These are phyloP conservation scores for Ctenomys sociabilis DNA, from an alignment of 2,113 vertebrate species.

Conservation along the genomic window DNA sequence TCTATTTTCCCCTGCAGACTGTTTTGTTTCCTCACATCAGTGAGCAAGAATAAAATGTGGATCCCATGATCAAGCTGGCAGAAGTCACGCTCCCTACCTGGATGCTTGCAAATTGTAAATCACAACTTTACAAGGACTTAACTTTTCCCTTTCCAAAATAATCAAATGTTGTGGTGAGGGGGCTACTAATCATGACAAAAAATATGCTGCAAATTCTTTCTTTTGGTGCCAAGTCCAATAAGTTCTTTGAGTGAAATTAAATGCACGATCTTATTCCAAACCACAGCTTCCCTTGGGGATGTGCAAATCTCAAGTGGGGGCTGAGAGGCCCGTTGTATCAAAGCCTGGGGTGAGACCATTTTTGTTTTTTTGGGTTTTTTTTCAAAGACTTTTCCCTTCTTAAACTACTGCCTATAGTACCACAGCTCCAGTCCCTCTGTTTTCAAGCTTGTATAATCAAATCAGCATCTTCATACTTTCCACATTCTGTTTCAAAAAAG, in stretches of 20 bases:
- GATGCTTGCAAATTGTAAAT: slow-evolving; percentile 86
- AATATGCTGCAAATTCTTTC: slow-evolving; percentile 89
- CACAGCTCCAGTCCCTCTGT: slow-evolving; percentile 81
- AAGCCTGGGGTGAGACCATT: slow-evolving; percentile 88
- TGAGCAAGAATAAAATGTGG: slow-evolving; percentile 80
- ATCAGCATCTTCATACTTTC: slow-evolving; percentile 87
- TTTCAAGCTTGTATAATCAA: slow-evolving; percentile 86
- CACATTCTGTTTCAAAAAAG: slow-evolving; percentile 85
- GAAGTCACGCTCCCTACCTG: slow-evolving; percentile 85
- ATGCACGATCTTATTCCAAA: slow-evolving; percentile 88
- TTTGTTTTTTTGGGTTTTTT: too few relatives aligned
- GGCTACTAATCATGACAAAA: slow-evolving; percentile 90
- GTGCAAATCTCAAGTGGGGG: slow-evolving; percentile 87
- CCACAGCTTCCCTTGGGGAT: slow-evolving; percentile 90
- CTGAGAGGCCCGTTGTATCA: slow-evolving; percentile 88
- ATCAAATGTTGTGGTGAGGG: slow-evolving; percentile 86
- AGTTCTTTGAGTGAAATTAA: slow-evolving; percentile 90
- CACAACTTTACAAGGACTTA: slow-evolving; percentile 87
- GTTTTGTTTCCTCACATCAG: slow-evolving; percentile 85
- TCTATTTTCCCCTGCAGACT: slow-evolving; percentile 72
- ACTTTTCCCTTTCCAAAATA: slow-evolving; percentile 89
- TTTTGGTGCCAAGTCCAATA: slow-evolving; percentile 91
- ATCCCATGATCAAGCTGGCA: slow-evolving; percentile 83
- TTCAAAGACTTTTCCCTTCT: slow-evolving; percentile 76
- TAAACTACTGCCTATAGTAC: slow-evolving; percentile 85